These are phyloP conservation scores for Agrotis clavis DNA, from an alignment of 2,888 invertebrate species.

Conservation along the genomic window DNA sequence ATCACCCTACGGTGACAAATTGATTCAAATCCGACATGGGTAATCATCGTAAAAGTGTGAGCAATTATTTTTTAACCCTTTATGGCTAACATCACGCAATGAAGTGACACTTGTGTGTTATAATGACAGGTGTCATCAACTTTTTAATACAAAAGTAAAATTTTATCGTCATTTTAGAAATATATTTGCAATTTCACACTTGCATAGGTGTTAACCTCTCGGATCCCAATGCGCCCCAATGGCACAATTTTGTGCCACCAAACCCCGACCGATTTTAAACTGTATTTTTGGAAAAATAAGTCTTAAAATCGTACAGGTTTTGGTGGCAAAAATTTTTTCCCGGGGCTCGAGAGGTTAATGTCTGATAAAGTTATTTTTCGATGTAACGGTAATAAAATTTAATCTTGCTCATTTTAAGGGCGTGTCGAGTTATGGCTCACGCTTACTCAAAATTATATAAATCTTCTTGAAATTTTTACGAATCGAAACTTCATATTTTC, in stretches of 20 bases:
- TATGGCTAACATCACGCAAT: conserved; percentile 38
- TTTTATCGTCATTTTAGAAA: conserved; percentile 41
- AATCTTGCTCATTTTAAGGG: conserved; percentile 15
- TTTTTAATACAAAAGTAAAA: conserved; percentile 28
- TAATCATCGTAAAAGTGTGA: conserved; percentile 51
- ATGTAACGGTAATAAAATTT: conserved; percentile 18
- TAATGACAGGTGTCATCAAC: conserved; percentile 43
- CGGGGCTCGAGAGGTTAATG: too few relatives aligned
- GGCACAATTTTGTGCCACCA: too few relatives aligned
- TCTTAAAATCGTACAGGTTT: too few relatives aligned
- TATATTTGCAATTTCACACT: conserved; percentile 38
- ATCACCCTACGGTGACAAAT: conserved; percentile 72
- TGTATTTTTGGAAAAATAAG: too few relatives aligned
- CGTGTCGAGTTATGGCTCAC: background rate
- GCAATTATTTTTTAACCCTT: conserved; percentile 52
- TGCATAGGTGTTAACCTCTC: conserved; percentile 31
- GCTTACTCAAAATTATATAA: conserved; percentile 32
- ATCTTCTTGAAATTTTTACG: background rate
- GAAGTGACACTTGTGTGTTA: conserved; percentile 29
- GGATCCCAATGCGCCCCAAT: too few relatives aligned
- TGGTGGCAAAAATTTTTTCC: too few relatives aligned
- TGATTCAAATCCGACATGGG: conserved; percentile 66
- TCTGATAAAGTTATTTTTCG: conserved; percentile 28
- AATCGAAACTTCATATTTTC: background rate
- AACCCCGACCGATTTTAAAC: too few relatives aligned